These are phyloP conservation scores for Eriosoma lanigerum DNA, from an alignment of 1,140 invertebrate genomes.

Conservation along the genomic window DNA sequence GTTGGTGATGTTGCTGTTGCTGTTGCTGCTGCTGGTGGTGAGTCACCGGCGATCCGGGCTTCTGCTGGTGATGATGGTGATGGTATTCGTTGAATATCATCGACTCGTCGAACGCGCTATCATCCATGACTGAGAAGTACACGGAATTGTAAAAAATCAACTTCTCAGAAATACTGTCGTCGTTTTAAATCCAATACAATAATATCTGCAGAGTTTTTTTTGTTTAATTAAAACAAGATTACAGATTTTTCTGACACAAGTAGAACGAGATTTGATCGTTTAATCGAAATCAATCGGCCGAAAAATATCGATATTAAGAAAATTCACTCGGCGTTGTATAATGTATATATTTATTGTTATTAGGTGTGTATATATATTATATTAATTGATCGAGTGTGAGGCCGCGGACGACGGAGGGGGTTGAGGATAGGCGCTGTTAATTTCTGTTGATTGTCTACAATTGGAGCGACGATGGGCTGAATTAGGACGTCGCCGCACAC, in stretches of 20 bases:
- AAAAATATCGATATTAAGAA: neutral
- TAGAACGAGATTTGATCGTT: no score
- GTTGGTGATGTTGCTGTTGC: neutral
- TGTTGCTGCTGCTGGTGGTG: slow-evolving; percentile 13
- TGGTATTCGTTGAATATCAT: slow-evolving; percentile 48
- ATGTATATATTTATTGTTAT: neutral
- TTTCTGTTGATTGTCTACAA: slow-evolving; percentile 52
- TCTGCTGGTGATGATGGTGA: slow-evolving; percentile 38
- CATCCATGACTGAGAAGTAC: neutral
- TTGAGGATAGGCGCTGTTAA: slow-evolving; percentile 19
- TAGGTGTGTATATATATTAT: neutral
- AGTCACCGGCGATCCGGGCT: slow-evolving; percentile 13
- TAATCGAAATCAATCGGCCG: neutral
- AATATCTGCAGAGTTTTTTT: no score
- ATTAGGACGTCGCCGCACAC: slow-evolving; percentile 10
- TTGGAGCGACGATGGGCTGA: slow-evolving; percentile 43
- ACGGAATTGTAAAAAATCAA: no score
- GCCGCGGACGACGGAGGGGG: slow-evolving; percentile 1
- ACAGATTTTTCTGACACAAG: no score
- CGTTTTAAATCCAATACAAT: no score
- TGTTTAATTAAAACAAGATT: no score
- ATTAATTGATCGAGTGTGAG: neutral
- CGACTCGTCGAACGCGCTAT: slow-evolving; percentile 38
- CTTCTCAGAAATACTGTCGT: no score
- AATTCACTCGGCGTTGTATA: neutral